phyloP scores from a whole-genome alignment of 2,888 invertebrate species.

The Caradrina clavipalpis region DNA sequence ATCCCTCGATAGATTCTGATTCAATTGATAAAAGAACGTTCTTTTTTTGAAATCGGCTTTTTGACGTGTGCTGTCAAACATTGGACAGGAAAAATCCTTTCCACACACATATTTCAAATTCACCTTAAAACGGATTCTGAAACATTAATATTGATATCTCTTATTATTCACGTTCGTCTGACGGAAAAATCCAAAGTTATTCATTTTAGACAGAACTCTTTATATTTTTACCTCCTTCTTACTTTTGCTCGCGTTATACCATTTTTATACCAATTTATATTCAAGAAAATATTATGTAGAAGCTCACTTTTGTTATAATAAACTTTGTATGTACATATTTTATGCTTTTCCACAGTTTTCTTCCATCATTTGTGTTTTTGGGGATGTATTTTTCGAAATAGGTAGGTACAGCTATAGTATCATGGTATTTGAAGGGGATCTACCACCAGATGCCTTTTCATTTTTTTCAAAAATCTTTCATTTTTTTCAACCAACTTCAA shows the following conservation, averaged over 20 bases:
- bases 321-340: conserved; percentile 37
- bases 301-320: conserved; percentile 32
- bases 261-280: conserved; percentile 16
- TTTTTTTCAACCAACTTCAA: too few relatives aligned
- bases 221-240: conserved; percentile 16
- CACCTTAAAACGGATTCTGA: conserved; percentile 9
- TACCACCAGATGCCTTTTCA: neutral
- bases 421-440: neutral
- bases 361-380: conserved; percentile 5
- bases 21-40: neutral
- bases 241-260: neutral
- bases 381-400: neutral
- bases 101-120: conserved; percentile 33
- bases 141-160: conserved; percentile 48
- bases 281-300: conserved; percentile 36
- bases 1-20: neutral
- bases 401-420: too few relatives aligned
- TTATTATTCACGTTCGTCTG: conserved; percentile 18
- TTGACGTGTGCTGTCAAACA: conserved; percentile 3
- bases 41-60: neutral
- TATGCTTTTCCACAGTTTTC: conserved; percentile 2
- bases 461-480: too few relatives aligned
- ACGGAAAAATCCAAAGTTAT: conserved; percentile 22
- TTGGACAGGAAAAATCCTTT: conserved; percentile 2
- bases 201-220: conserved; percentile 21